These are phyloP conservation scores for Nymphalis io DNA, from an alignment of 1,140 invertebrate species.

Conservation along the genomic window DNA sequence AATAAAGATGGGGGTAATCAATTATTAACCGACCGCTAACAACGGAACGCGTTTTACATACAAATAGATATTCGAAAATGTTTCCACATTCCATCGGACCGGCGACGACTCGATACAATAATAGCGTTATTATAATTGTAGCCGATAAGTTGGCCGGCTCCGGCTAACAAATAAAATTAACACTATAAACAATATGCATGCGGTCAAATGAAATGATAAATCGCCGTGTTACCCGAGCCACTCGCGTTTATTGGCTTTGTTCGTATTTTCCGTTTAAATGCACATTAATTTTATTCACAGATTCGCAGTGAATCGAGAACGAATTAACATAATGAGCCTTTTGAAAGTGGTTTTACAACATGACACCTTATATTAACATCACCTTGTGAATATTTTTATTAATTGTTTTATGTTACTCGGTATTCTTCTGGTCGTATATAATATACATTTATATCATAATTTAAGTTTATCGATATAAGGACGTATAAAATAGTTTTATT, in stretches of 20 bases:
- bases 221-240: slow-evolving; percentile 58
- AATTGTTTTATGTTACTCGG: slow-evolving; percentile 21
- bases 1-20: slow-evolving; percentile 61
- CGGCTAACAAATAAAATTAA: slow-evolving; percentile 73
- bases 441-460: slow-evolving; percentile 5
- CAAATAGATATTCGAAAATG: slow-evolving; percentile 62
- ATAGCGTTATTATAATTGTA: slow-evolving; percentile 69
- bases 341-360: slow-evolving; percentile 48
- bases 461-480: background rate
- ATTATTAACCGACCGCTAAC: slow-evolving; percentile 55
- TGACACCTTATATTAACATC: slow-evolving; percentile 39
- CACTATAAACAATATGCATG: slow-evolving; percentile 74
- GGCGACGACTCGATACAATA: slow-evolving; percentile 58
- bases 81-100: slow-evolving; percentile 62
- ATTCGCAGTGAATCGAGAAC: slow-evolving; percentile 73
- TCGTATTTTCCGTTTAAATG: slow-evolving; percentile 76
- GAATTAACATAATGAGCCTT: slow-evolving; percentile 75
- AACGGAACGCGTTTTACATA: slow-evolving; percentile 54
- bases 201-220: slow-evolving; percentile 73
- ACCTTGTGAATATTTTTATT: slow-evolving; percentile 30
- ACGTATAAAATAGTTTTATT: too few relatives aligned
- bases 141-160: slow-evolving; percentile 63
- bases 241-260: slow-evolving; percentile 71
- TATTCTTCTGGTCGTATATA: slow-evolving; percentile 16
- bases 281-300: slow-evolving; percentile 78